Conservation (phyloP, 1,140 invertebrate species). For the Telenomus remus region DNA sequence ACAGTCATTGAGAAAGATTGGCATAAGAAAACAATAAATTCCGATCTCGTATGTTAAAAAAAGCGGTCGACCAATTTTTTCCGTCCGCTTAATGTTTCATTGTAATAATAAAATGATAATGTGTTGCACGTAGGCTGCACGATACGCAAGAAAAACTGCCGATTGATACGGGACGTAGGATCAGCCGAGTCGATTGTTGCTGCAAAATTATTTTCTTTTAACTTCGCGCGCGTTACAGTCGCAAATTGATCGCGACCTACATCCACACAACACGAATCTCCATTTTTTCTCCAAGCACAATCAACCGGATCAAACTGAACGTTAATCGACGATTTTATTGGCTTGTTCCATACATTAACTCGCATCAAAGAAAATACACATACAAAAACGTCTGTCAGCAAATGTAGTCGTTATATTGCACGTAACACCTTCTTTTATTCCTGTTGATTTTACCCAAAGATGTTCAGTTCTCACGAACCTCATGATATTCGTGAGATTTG, state of each 20-base stretch:
- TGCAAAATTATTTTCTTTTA: constrained; percentile 50
- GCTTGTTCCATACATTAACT: too few species aligned
- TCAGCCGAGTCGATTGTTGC: constrained; percentile 43
- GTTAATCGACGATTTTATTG: not conserved
- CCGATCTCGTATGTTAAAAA: constrained; percentile 25
- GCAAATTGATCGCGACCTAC: constrained; percentile 44
- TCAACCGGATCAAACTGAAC: constrained; percentile 15
- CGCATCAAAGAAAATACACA: not conserved
- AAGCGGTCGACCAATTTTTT: constrained; percentile 22
- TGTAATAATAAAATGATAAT: constrained; percentile 48
- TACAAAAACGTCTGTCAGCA: constrained; percentile 4
- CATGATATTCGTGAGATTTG: constrained; percentile 9
- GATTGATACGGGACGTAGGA: constrained; percentile 39
- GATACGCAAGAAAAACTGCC: constrained; percentile 44
- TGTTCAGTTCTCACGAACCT: constrained; percentile 53
- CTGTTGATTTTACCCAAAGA: constrained; percentile 39
- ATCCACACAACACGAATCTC: constrained; percentile 54
- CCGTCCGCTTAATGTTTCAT: constrained; percentile 44
- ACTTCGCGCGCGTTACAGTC: constrained; percentile 24
- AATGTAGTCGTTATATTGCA: constrained; percentile 29
- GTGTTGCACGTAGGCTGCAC: constrained; percentile 45
- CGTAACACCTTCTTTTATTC: constrained; percentile 8
- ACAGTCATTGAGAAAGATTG: too few species aligned
- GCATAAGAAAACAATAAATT: constrained; percentile 27
- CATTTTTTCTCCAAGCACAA: constrained; percentile 49